Conservation (phyloP, 2,113 vertebrate species). For the Elaphurus davidianus region DNA sequence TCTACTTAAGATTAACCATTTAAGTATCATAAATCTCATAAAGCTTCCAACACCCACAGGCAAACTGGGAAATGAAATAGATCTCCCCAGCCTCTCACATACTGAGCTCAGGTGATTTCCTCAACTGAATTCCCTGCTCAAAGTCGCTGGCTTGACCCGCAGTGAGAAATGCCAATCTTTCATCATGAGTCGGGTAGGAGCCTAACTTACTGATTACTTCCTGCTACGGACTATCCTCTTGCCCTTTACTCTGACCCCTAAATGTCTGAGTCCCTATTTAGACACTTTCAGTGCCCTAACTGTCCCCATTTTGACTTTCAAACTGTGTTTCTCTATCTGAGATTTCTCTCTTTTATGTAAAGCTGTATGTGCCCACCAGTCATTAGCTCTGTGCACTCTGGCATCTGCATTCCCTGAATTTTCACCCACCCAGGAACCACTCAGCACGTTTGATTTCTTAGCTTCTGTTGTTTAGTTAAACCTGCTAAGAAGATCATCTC, state of each 20-base stretch:
- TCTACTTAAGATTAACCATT: not conserved
- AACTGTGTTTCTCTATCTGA: not conserved
- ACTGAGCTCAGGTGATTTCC: not conserved
- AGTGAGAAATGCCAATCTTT: not conserved
- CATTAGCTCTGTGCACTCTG: not conserved
- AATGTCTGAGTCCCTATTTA: not conserved
- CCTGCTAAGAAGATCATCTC: not conserved
- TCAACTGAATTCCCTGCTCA: not conserved
- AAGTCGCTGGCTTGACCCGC: not conserved
- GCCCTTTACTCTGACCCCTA: not conserved
- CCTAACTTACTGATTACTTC: not conserved
- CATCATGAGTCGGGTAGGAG: not conserved
- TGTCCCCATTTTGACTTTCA: not conserved
- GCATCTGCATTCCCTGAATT: not conserved
- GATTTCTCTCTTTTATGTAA: not conserved
- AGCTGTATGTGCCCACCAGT: not conserved
- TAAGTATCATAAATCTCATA: not conserved
- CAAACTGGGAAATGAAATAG: not conserved
- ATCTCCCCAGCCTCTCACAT: not conserved
- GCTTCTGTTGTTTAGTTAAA: not conserved
- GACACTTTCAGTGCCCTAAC: not conserved
- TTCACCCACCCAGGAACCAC: not conserved
- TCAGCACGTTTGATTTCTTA: not conserved
- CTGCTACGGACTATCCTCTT: not conserved
- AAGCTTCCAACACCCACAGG: not conserved